These are phyloP conservation scores for Leptinotarsa defecta DNA, from an alignment of 1,140 invertebrate genomes.

Conservation along the genomic window DNA sequence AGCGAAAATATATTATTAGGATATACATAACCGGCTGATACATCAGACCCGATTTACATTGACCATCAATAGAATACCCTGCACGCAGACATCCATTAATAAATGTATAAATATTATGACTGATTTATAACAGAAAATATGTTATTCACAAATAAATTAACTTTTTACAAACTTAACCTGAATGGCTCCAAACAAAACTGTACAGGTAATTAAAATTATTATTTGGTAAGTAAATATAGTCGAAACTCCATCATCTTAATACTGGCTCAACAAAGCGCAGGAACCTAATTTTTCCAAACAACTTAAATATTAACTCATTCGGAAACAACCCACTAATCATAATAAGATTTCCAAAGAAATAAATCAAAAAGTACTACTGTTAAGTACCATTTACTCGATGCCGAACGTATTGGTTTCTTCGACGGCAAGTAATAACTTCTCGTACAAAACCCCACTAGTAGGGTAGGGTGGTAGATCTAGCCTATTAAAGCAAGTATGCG, in stretches of 20 bases:
- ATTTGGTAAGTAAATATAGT: conserved; percentile 38
- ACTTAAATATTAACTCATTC: conserved; percentile 34
- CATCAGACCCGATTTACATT: conserved; percentile 8
- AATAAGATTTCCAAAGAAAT: conserved; percentile 19
- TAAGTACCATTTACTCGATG: conserved; percentile 75
- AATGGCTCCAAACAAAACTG: conserved; percentile 25
- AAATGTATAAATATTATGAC: conserved; percentile 23
- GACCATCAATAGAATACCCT: neutral
- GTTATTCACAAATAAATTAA: conserved; percentile 18
- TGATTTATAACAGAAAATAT: conserved; percentile 19
- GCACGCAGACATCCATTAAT: conserved; percentile 21
- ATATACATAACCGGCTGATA: neutral
- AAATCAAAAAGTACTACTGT: neutral
- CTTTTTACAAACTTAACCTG: conserved; percentile 29
- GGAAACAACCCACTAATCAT: conserved; percentile 8
- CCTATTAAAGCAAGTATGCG: conserved; percentile 97
- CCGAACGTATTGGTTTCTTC: conserved; percentile 98
- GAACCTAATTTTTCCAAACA: conserved; percentile 22
- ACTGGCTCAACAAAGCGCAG: conserved; percentile 32
- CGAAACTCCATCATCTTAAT: conserved; percentile 9
- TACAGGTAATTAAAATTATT: conserved; percentile 33
- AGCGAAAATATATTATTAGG: neutral
- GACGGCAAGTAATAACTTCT: conserved; percentile 92
- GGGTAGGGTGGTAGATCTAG: conserved; percentile 95
- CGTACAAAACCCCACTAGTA: conserved; percentile 88